Evolutionary conservation across 2,113 vertebrate species (phyloP).

Genomic region (Bos javanicus): DNA sequence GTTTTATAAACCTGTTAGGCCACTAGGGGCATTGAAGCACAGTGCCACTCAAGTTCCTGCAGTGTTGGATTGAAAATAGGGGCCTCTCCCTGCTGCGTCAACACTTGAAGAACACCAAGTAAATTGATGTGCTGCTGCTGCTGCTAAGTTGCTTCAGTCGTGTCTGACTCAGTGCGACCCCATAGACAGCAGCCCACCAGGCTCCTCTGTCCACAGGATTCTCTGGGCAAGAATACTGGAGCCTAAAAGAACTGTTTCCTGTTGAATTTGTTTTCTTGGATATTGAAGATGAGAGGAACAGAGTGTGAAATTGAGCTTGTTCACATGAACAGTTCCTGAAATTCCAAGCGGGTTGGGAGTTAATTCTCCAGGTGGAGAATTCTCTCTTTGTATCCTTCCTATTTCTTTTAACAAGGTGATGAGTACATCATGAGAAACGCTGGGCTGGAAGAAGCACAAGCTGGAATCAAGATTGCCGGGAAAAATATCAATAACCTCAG

Average conservation of each 20-base stretch:
- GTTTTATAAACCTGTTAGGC: neutral
- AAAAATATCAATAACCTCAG: no score
- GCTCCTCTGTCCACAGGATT: neutral
- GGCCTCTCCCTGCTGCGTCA: neutral
- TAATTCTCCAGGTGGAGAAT: slow-evolving; percentile 35
- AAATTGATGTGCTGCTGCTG: neutral
- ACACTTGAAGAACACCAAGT: slow-evolving; percentile 42
- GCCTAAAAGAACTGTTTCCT: slow-evolving; percentile 51
- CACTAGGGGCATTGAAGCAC: neutral
- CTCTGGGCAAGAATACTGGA: neutral
- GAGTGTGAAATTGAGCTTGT: slow-evolving; percentile 60
- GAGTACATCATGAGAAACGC: neutral
- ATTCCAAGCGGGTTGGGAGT: slow-evolving; percentile 18
- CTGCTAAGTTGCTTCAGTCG: neutral
- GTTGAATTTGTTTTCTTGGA: slow-evolving; percentile 43
- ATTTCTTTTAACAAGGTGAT: neutral
- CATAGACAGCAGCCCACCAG: neutral
- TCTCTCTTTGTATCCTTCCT: neutral
- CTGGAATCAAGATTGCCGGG: no score
- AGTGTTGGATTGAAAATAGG: neutral
- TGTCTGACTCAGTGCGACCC: neutral
- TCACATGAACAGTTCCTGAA: slow-evolving; percentile 37
- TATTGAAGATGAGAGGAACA: slow-evolving; percentile 43
- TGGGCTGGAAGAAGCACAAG: no score
- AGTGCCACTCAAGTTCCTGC: neutral